Percentiles rank a stretch among this genome's conserved stretches.
These are phyloP conservation scores for Xenopus petersii DNA, from an alignment of 2,797 vertebrate species.

Conservation along the genomic window DNA sequence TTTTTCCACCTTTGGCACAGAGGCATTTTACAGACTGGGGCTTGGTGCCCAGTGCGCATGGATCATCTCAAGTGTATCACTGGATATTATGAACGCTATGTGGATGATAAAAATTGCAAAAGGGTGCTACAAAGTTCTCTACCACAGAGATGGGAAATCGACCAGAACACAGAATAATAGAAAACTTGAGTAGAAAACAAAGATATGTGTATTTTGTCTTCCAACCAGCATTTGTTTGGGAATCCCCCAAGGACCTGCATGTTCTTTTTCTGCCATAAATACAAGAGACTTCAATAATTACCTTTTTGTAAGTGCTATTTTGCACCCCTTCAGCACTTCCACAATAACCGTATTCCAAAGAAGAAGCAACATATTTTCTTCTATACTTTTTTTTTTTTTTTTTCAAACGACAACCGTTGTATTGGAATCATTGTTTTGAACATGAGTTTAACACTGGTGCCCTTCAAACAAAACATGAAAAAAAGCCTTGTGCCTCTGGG, in stretches of 20 bases:
- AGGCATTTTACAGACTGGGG: slow-evolving; percentile 81
- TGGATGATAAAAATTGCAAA: slow-evolving; percentile 97
- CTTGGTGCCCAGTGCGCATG: slow-evolving; percentile 80
- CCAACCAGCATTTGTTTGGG: slow-evolving; percentile 23
- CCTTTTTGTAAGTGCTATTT: slow-evolving; percentile 3
- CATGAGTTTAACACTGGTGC: not conserved
- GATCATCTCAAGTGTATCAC: slow-evolving; percentile 81
- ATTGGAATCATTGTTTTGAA: not conserved
- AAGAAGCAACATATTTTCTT: not conserved
- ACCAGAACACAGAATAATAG: slow-evolving; percentile 78
- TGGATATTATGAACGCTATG: slow-evolving; percentile 97
- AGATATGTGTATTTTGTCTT: slow-evolving; percentile 28
- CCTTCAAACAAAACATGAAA: not conserved
- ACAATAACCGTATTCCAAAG: slow-evolving; percentile 23
- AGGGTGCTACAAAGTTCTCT: slow-evolving; percentile 88
- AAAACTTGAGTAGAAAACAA: slow-evolving; percentile 75
- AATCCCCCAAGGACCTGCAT: slow-evolving; percentile 27
- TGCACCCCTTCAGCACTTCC: slow-evolving; percentile 7
- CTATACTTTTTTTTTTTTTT: not conserved
- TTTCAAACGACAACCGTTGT: not conserved
- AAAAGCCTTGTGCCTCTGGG: no score
- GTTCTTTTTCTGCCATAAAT: slow-evolving; percentile 5
- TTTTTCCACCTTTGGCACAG: slow-evolving; percentile 82
- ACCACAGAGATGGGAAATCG: slow-evolving; percentile 70
- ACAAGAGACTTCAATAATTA: slow-evolving; percentile 20